Evolutionary conservation across 2,797 vertebrate genomes (phyloP).

Genomic region (Acrocephalus scirpaceus): DNA sequence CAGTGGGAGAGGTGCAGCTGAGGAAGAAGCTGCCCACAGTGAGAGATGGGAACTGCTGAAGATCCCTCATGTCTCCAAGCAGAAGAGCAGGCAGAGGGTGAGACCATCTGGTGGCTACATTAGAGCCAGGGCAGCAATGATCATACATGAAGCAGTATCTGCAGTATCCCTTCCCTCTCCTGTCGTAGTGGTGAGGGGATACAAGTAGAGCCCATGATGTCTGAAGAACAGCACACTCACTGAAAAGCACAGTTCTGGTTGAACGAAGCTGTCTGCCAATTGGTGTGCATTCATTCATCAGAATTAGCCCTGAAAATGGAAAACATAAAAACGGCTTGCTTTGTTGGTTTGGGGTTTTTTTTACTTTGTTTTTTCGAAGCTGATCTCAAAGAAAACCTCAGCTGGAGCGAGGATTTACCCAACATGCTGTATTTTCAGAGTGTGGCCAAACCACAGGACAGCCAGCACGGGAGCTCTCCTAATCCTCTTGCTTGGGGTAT

Average conservation of each 20-base stretch:
- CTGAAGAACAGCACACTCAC: neutral
- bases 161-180: neutral
- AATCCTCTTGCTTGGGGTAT: neutral
- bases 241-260: neutral
- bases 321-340: neutral
- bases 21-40: neutral
- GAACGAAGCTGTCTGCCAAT: neutral
- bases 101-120: neutral
- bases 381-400: neutral
- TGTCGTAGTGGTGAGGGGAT: neutral
- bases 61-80: neutral
- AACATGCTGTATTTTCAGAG: neutral
- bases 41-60: neutral
- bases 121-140: neutral
- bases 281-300: neutral
- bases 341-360: neutral
- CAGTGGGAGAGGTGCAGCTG: neutral
- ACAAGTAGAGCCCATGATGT: neutral
- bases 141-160: neutral
- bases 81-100: neutral
- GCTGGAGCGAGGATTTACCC: neutral
- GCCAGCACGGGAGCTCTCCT: neutral
- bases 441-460: neutral
- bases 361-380: neutral
- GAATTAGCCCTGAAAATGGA: neutral